A percentile compares a stretch with the other conserved stretches of the same genome.
These are phyloP conservation scores for Dipodomys ordii DNA, from an alignment of 2,113 vertebrate species.

Conservation along the genomic window DNA sequence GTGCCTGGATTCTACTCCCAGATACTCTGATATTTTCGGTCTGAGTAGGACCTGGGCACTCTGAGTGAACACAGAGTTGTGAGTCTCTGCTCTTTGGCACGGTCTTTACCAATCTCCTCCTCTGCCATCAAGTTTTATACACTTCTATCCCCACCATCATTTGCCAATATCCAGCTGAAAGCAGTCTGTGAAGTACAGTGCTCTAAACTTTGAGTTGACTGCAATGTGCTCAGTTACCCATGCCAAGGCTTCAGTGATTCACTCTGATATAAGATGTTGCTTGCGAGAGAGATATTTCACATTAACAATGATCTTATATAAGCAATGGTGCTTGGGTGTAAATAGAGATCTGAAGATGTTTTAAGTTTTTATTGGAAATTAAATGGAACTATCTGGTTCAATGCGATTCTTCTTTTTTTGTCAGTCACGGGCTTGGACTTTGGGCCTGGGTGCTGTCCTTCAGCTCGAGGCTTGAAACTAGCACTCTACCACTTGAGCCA, in stretches of 20 bases:
- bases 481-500: no score
- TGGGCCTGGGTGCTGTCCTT: no score
- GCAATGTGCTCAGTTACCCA: background rate
- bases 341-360: conserved; percentile 15
- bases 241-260: conserved; percentile 32
- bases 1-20: background rate
- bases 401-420: no score
- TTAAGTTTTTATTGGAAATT: conserved; percentile 52
- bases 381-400: conserved; percentile 11
- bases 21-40: background rate
- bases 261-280: conserved; percentile 23
- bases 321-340: background rate
- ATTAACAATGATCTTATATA: background rate
- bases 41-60: background rate
- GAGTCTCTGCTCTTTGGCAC: background rate
- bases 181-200: background rate
- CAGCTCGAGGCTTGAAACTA: no score
- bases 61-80: background rate
- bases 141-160: background rate
- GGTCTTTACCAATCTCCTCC: background rate
- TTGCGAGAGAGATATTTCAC: background rate
- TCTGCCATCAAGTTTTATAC: background rate
- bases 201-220: background rate
- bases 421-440: no score
- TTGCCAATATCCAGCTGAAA: background rate